phyloP scores from a whole-genome alignment of 2,888 invertebrate species.

The Dryococelus australis region DNA sequence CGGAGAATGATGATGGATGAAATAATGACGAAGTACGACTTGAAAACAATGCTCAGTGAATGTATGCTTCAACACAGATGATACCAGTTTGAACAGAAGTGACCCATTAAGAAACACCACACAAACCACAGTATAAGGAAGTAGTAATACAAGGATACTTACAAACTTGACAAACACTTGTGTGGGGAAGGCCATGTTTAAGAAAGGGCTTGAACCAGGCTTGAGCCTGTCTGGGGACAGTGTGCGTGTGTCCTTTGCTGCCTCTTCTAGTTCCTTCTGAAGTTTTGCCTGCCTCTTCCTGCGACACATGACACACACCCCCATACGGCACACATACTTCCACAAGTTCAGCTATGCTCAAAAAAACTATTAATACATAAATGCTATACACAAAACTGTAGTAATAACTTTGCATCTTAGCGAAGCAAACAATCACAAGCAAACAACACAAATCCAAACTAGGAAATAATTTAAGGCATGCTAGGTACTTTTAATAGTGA shows the following conservation, averaged over 20 bases:
- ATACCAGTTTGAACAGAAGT: neutral
- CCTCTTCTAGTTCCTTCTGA: constrained; percentile 90
- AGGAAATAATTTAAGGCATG: neutral
- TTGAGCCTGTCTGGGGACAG: constrained; percentile 61
- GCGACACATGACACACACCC: constrained; percentile 58
- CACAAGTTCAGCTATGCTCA: neutral
- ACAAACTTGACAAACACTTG: constrained; percentile 78
- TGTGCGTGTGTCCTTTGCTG: constrained; percentile 76
- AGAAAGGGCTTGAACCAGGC: constrained; percentile 58
- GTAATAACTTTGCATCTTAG: neutral
- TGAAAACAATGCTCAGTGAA: neutral
- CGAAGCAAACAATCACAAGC: constrained; percentile 12
- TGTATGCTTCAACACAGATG: neutral
- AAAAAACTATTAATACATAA: constrained; percentile 32
- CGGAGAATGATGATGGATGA: neutral
- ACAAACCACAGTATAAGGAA: neutral
- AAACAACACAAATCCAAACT: neutral
- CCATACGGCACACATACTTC: constrained; percentile 47
- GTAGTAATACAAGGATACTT: constrained; percentile 59
- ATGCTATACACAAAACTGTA: neutral
- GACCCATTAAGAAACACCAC: neutral
- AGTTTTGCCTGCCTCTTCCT: constrained; percentile 89
- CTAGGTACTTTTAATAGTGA: neutral
- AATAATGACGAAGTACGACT: neutral
- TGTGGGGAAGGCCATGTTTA: constrained; percentile 66